Evolutionary conservation across 2,888 invertebrate genomes (phyloP), one percentile per base, ranked within the genome.

Genomic region (Omphaloscelis lunosa): DNA sequence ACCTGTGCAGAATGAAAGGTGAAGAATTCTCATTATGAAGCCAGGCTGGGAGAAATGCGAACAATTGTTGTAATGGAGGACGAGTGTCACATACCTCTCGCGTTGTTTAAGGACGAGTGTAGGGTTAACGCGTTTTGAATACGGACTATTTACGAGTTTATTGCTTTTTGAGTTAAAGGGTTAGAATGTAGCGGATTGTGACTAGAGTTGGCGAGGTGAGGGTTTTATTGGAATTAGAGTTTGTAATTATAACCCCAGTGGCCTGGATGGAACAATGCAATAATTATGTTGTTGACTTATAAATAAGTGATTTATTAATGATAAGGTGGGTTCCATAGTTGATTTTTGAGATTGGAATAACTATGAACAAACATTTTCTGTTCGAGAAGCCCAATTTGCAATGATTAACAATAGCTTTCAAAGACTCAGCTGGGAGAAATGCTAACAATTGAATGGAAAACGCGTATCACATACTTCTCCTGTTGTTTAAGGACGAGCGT

Each of bases 11-110:
- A 70, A 83, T 82, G 82, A 74, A 72, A 84, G 87, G 86, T 84
- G 88, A 93, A 92, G 92, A 93, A 94, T 94, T 92, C 92, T 92
- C 93, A 93, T 94, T 93, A 93, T 83, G 81, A 89, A 86, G 76
- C 80, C 85, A 77, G 82, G 80, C 81, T 68, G 76, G 77, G 77
- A 82, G 89, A 88, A 89, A 92, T 92, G 89, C 89, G 89, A 89
- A 85, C 90, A 90, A 91, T 92, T 92, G 91, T 92, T 87, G 90
- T 92, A 91, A 90, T 91, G 88, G 87, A 84, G 78, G 69, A 80
- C 82, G 85, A 76, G 77, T 89, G 79, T 84, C 84, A 86, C 78
- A 86, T 86, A 82, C 82, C 84, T 67, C 70, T 84, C 72, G 66
- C 82, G 85, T 87, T 89, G 86, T 86, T 90, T 86, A 80, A 65